Evolutionary conservation across 2,888 invertebrate species (phyloP).

Genomic region (Drosophila meridiana): DNA sequence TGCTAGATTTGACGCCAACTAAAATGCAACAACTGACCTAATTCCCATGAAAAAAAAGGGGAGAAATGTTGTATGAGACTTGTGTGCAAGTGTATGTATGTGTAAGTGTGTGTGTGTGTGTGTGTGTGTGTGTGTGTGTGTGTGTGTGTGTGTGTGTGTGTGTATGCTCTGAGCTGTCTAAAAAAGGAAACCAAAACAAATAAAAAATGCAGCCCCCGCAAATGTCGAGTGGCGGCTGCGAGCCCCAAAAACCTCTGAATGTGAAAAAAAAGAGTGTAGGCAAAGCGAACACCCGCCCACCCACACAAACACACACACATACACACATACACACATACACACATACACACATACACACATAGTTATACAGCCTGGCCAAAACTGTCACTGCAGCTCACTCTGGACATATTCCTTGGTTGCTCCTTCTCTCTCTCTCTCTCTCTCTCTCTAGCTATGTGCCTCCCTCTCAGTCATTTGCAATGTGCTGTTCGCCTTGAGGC

Average conservation of each 20-base stretch:
- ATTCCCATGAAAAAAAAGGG: slow-evolving; percentile 48
- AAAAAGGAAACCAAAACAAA: slow-evolving; percentile 58
- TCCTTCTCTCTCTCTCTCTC: background rate
- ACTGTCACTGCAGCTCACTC: slow-evolving; percentile 29
- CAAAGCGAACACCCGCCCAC: slow-evolving; percentile 19
- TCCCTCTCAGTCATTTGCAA: slow-evolving; percentile 42
- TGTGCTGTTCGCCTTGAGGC: slow-evolving; percentile 64
- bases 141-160: slow-evolving; percentile 8
- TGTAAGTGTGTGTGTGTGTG: slow-evolving; percentile 1
- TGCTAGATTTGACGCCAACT: slow-evolving; percentile 2
- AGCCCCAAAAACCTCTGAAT: slow-evolving; percentile 23
- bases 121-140: background rate
- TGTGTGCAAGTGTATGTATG: slow-evolving; percentile 1
- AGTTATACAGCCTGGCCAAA: slow-evolving; percentile 1
- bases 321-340: background rate
- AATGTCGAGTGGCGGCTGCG: slow-evolving; percentile 33
- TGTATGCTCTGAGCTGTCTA: slow-evolving; percentile 31
- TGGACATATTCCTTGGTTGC: slow-evolving; percentile 5
- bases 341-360: background rate
- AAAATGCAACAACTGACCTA: slow-evolving; percentile 51
- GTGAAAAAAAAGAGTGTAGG: slow-evolving; percentile 24
- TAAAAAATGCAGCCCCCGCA: slow-evolving; percentile 56
- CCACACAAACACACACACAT: background rate
- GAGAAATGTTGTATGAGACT: slow-evolving; percentile 16
- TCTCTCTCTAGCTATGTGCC: background rate